Evolutionary conservation across 2,888 invertebrate genomes (phyloP).

Genomic region (Callyntrura guangdongensis): DNA sequence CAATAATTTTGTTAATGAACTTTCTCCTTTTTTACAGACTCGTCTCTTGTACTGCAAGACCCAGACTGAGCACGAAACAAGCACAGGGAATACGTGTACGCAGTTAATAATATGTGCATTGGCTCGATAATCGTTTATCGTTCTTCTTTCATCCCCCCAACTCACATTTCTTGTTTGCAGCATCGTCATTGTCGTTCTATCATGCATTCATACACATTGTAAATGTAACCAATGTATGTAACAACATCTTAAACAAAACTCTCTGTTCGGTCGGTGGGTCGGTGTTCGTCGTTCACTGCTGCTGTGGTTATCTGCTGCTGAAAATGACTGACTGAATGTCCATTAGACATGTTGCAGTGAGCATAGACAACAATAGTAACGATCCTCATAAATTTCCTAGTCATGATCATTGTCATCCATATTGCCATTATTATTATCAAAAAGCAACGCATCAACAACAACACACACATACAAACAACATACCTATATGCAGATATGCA

Average conservation of each 20-base stretch:
- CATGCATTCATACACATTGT: background rate
- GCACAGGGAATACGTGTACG: no score
- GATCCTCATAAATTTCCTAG: conserved; percentile 59
- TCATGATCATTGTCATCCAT: conserved; percentile 64
- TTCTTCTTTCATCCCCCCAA: conserved; percentile 13
- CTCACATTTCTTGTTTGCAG: conserved; percentile 50
- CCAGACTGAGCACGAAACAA: no score
- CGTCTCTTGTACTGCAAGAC: background rate
- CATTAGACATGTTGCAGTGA: conserved; percentile 57
- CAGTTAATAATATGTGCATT: conserved; percentile 2
- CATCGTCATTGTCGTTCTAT: background rate
- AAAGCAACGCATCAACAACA: conserved; percentile 11
- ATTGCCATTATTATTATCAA: conserved; percentile 37
- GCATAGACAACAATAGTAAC: conserved; percentile 47
- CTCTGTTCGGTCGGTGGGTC: background rate
- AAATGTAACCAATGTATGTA: background rate
- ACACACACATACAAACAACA: conserved; percentile 1
- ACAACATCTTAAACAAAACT: background rate
- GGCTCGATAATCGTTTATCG: background rate
- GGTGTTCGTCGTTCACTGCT: background rate
- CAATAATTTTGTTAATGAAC: conserved; percentile 69
- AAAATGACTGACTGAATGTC: conserved; percentile 8
- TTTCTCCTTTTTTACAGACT: conserved; percentile 70
- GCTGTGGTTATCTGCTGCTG: background rate
- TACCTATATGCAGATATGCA: background rate